Evolutionary conservation across 2,888 invertebrate genomes (phyloP).

Genomic region (Phaonia tiefii): DNA sequence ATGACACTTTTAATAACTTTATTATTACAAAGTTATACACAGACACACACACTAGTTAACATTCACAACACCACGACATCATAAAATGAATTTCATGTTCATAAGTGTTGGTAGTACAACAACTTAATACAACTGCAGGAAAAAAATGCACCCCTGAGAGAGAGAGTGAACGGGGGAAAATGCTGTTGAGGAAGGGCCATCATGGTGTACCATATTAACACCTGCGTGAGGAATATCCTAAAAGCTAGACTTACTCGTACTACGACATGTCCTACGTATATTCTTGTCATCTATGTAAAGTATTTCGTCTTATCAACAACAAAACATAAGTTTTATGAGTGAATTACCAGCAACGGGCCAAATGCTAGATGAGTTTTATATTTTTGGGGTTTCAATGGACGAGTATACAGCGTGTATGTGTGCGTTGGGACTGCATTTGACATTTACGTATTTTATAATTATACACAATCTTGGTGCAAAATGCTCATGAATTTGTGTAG

Average conservation of each 20-base stretch:
- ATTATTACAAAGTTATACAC: slow-evolving; percentile 76
- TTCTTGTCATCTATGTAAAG: not conserved
- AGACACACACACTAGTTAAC: slow-evolving; percentile 53
- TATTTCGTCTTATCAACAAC: slow-evolving; percentile 42
- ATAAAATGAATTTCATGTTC: slow-evolving; percentile 57
- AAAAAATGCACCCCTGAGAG: not conserved
- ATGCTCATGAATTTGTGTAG: too few relatives aligned
- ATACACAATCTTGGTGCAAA: not conserved
- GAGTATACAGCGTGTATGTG: not conserved
- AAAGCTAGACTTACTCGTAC: not conserved
- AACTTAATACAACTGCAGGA: slow-evolving; percentile 28
- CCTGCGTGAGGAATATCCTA: slow-evolving; percentile 22
- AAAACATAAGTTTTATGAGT: slow-evolving; percentile 37
- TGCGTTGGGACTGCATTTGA: slow-evolving; percentile 18
- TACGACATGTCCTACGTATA: not conserved
- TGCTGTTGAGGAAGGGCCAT: not conserved
- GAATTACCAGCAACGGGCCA: slow-evolving; percentile 35
- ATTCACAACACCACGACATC: slow-evolving; percentile 39
- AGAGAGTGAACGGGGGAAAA: not conserved
- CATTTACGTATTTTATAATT: slow-evolving; percentile 33
- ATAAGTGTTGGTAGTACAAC: slow-evolving; percentile 46
- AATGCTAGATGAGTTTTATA: slow-evolving; percentile 61
- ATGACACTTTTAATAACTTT: slow-evolving; percentile 80
- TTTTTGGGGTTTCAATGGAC: slow-evolving; percentile 32
- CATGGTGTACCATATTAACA: slow-evolving; percentile 30